Conservation (phyloP, 2,113 vertebrate species). For the Mesitornis unicolor region DNA sequence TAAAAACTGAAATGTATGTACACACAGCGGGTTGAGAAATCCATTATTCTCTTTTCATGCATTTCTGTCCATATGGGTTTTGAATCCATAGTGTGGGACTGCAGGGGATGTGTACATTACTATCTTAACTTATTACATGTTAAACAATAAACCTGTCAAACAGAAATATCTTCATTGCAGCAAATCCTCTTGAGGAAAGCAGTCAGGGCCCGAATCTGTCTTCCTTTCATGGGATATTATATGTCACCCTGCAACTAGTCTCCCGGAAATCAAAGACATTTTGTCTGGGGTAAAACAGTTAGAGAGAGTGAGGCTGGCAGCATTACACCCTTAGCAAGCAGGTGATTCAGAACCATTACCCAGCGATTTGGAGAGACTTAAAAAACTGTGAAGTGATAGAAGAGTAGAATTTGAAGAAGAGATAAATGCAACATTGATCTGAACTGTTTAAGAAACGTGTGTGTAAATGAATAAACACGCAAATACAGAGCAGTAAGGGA, state of each 20-base stretch:
- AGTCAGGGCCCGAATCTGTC: background rate
- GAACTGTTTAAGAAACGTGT: background rate
- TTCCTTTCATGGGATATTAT: background rate
- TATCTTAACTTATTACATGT: slow-evolving; percentile 23
- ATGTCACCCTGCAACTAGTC: background rate
- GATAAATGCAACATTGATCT: background rate
- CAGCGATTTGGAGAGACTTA: background rate
- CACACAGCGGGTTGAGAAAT: slow-evolving; percentile 21
- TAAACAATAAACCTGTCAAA: slow-evolving; percentile 54
- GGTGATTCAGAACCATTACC: background rate
- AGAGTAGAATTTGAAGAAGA: background rate
- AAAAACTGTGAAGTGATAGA: background rate
- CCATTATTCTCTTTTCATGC: background rate
- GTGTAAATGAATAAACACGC: background rate
- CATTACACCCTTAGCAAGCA: background rate
- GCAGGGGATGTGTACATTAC: background rate
- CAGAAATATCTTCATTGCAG: slow-evolving; percentile 20
- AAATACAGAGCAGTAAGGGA: background rate
- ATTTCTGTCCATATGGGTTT: background rate
- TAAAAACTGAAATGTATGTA: background rate
- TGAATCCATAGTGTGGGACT: slow-evolving; percentile 4
- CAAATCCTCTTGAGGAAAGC: slow-evolving; percentile 12
- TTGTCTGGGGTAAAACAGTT: background rate
- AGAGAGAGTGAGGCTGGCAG: background rate
- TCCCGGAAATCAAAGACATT: background rate